A percentile compares a stretch with the other conserved stretches of the same genome.
These are phyloP conservation scores for Heliconius charithonia DNA, from an alignment of 2,888 invertebrate genomes.

Conservation along the genomic window DNA sequence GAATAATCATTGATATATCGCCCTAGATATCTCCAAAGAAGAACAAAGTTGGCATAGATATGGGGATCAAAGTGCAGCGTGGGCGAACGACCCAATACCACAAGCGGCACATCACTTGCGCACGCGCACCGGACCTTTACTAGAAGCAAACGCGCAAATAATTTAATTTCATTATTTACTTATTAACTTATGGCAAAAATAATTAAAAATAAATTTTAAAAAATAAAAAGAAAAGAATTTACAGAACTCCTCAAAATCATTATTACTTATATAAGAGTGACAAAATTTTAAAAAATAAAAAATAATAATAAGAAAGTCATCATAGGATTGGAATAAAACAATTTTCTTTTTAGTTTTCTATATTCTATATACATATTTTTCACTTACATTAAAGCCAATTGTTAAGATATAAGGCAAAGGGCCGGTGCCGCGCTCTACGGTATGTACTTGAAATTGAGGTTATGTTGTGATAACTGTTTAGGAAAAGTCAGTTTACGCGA, in stretches of 20 bases:
- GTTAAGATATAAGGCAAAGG: constrained; percentile 61
- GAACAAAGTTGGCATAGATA: constrained; percentile 82
- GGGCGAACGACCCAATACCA: constrained; percentile 82
- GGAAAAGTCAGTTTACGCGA: constrained; percentile 68
- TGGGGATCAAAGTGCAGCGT: constrained; percentile 81
- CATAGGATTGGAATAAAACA: constrained; percentile 75
- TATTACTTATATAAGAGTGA: neutral
- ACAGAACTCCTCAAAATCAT: neutral
- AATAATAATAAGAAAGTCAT: constrained; percentile 21
- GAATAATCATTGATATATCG: constrained; percentile 54
- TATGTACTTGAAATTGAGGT: constrained; percentile 73
- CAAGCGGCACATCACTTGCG: constrained; percentile 66
- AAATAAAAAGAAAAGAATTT: constrained; percentile 5
- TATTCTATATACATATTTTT: constrained; percentile 63
- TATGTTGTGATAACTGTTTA: constrained; percentile 82
- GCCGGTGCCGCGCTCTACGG: constrained; percentile 70
- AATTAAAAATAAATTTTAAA: neutral
- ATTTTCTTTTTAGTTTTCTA: constrained; percentile 68
- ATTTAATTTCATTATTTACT: constrained; percentile 40
- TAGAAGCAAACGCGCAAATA: constrained; percentile 54
- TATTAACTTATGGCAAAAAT: neutral
- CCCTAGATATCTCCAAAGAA: constrained; percentile 76
- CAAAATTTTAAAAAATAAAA: constrained; percentile 7
- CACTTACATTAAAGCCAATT: constrained; percentile 70
- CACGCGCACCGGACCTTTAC: constrained; percentile 73